A percentile compares a stretch with the other conserved stretches of the same genome.
These are phyloP conservation scores for Mythimna impura DNA, from an alignment of 2,888 invertebrate genomes.

Conservation along the genomic window DNA sequence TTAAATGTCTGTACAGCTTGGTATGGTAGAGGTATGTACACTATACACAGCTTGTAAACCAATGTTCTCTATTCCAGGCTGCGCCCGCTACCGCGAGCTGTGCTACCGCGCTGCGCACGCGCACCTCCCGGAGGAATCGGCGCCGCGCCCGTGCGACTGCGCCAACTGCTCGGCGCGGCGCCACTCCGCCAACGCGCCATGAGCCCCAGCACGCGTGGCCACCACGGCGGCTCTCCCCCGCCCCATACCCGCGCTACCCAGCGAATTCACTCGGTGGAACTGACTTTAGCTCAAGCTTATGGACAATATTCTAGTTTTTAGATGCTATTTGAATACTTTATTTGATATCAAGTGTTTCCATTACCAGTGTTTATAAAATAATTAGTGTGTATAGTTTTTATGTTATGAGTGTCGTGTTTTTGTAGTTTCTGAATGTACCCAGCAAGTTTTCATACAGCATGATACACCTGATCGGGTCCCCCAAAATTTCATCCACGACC, in stretches of 20 bases:
- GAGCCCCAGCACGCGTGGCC: slow-evolving; percentile 59
- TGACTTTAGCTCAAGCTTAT: slow-evolving; percentile 24
- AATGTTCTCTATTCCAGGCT: slow-evolving; percentile 72
- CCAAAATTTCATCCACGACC: neutral
- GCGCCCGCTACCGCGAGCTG: slow-evolving; percentile 87
- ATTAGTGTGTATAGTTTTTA: slow-evolving; percentile 1
- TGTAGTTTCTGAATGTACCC: slow-evolving; percentile 7
- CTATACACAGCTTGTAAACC: neutral
- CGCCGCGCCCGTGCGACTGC: slow-evolving; percentile 79
- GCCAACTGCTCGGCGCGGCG: slow-evolving; percentile 80
- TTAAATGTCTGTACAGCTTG: no score
- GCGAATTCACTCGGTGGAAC: slow-evolving; percentile 25
- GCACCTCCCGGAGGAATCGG: slow-evolving; percentile 71
- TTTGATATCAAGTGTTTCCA: slow-evolving; percentile 7
- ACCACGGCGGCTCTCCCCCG: slow-evolving; percentile 63
- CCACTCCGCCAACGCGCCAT: slow-evolving; percentile 71
- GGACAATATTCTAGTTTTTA: slow-evolving; percentile 27
- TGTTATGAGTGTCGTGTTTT: slow-evolving; percentile 18
- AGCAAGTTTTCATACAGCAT: neutral
- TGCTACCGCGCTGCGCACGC: slow-evolving; percentile 87
- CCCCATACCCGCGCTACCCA: slow-evolving; percentile 58
- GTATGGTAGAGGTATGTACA: no score
- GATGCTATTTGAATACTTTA: slow-evolving; percentile 11
- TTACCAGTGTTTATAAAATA: slow-evolving; percentile 13
- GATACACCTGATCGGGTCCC: neutral